Evolutionary conservation across 1,140 invertebrate genomes (phyloP), one percentile per base, ranked within the genome.

Genomic region (Drosophila kepulauana): DNA sequence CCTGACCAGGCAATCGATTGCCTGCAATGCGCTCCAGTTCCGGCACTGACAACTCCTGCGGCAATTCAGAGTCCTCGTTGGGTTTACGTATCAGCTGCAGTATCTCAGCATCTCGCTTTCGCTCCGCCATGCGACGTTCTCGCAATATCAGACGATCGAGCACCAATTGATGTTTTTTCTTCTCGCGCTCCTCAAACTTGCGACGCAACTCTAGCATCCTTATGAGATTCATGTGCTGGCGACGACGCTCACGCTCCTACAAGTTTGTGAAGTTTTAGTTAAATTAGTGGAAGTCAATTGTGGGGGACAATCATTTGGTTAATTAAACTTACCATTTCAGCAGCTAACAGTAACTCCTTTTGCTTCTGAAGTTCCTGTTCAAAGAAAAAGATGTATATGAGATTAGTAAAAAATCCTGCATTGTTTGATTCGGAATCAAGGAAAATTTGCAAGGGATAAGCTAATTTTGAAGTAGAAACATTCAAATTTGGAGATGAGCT

Each of bases 171-270:
- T 97, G 94, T 81, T 97, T 96, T 89, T 97, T 95, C 80, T 96
- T 95, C 91, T 99, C 98, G 5, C 97, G 94, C 81, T 98, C 97
- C 92, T 98, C 97, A 93, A 97, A 96, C 77, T 96, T 95, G 66
- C 97, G 95, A 3, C 97, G 95, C 57, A 95, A 95, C 87, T 99
- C 98, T 59, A 99, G 89, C 46, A 97, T 96, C 30, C 98, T 96
- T 15, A 99, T 96, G 41, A 98, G 93, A 1, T 97, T 94, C 93
- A 98, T 97, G 91, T 99, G 98, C 91, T 99, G 98, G 45, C 97
- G 94, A 84, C 97, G 94, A 90, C 98, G 94, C 93, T 99, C 98
- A 56, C 97, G 94, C 92, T 99, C 98, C 97, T 98, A 1, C 0
- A 16, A 15, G 15, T 3, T 3, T 43, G 5, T 25, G 0, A 25